A percentile compares a stretch with the other conserved stretches of the same genome.
Evolutionary conservation across 1,140 invertebrate species (phyloP).

Genomic region (Melipona quadrifasciata): DNA sequence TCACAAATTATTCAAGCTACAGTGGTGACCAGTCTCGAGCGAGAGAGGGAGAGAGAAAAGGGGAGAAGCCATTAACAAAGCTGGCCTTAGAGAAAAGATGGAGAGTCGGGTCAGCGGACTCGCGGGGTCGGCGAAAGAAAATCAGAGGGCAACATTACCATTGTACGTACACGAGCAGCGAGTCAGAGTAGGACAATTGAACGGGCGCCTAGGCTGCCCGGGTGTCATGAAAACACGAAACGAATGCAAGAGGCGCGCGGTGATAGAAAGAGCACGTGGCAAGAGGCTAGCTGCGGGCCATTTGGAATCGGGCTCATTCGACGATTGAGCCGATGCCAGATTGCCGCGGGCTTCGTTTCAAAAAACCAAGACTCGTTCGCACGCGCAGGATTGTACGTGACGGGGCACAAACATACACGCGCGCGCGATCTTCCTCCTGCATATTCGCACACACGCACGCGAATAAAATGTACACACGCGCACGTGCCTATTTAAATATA

Average conservation of each 20-base stretch:
- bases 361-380: conserved; percentile 17
- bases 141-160: conserved; percentile 44
- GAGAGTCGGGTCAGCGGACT: background rate
- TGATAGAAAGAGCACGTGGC: conserved; percentile 57
- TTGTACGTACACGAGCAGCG: conserved; percentile 12
- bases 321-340: conserved; percentile 57
- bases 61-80: conserved; percentile 29
- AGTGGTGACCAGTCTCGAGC: background rate
- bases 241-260: conserved; percentile 46
- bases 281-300: conserved; percentile 44
- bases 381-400: background rate
- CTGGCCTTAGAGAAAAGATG: background rate
- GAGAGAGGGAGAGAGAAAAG: background rate
- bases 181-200: conserved; percentile 33
- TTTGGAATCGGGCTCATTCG: conserved; percentile 57
- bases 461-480: background rate
- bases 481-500: no score
- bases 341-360: conserved; percentile 20
- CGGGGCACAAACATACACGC: no score
- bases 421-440: background rate
- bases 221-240: conserved; percentile 25
- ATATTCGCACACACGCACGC: background rate
- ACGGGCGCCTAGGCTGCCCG: conserved; percentile 23
- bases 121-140: conserved; percentile 29
- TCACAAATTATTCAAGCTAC: conserved; percentile 7